Evolutionary conservation across 2,113 vertebrate genomes (phyloP).

Genomic region (Malaclemys terrapin): DNA sequence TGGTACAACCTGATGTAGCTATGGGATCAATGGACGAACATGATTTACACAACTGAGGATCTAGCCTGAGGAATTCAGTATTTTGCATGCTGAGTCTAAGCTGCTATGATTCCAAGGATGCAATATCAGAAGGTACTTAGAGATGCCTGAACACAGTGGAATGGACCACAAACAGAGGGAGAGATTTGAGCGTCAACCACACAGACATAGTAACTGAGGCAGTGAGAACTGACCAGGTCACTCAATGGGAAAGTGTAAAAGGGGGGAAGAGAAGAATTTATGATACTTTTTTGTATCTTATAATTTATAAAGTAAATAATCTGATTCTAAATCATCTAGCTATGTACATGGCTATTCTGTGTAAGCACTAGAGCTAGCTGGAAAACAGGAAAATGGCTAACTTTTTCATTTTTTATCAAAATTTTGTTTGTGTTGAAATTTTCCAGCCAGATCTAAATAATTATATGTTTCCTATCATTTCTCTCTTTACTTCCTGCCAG

Average conservation of each 20-base stretch:
- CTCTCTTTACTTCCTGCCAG: neutral
- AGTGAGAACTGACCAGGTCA: neutral
- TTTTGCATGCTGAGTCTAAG: rapidly evolving
- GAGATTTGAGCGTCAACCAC: rapidly evolving
- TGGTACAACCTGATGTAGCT: neutral
- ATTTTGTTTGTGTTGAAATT: neutral
- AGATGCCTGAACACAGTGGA: neutral
- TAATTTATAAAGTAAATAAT: neutral
- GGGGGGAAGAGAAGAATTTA: neutral
- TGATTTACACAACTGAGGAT: neutral
- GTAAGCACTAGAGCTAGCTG: neutral
- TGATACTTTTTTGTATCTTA: rapidly evolving
- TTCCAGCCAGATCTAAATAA: neutral
- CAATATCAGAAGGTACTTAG: neutral
- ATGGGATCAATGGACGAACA: rapidly evolving
- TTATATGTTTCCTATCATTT: neutral
- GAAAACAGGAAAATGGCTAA: neutral
- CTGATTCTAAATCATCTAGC: neutral
- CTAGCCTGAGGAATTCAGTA: neutral
- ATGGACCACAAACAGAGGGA: rapidly evolving
- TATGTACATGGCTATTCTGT: neutral
- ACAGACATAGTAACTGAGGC: rapidly evolving
- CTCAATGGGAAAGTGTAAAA: neutral
- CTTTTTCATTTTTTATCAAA: neutral
- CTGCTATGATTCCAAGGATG: rapidly evolving